Evolutionary conservation across 1,140 invertebrate genomes (phyloP).

Genomic region (Hermetia illucens): DNA sequence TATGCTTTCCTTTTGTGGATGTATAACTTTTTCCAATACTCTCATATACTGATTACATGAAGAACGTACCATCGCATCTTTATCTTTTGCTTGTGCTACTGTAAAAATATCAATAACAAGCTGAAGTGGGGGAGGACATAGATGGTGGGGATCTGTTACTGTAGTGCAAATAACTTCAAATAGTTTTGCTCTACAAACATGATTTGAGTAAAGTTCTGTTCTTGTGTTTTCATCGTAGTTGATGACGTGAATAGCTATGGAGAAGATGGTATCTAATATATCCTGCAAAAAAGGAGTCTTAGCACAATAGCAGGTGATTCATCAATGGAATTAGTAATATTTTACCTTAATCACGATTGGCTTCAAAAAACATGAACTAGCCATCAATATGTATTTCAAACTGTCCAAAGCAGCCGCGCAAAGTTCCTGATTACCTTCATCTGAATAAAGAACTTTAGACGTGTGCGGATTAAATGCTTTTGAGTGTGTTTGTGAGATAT

Average conservation of each 20-base stretch:
- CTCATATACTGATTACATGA: slow-evolving; percentile 3
- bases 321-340: not conserved
- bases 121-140: slow-evolving; percentile 9
- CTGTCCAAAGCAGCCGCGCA: slow-evolving; percentile 6
- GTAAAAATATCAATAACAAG: slow-evolving; percentile 2
- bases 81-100: slow-evolving; percentile 3
- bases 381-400: slow-evolving; percentile 3
- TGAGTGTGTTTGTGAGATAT: slow-evolving; percentile 6
- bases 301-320: not conserved
- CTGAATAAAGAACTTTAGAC: not conserved
- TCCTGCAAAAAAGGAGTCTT: not conserved
- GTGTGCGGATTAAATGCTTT: slow-evolving; percentile 2
- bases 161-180: slow-evolving; percentile 4
- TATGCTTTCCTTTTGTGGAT: slow-evolving; percentile 9
- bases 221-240: not conserved
- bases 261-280: not conserved
- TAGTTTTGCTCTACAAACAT: slow-evolving; percentile 5
- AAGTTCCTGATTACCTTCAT: slow-evolving; percentile 5
- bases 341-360: slow-evolving; percentile 3
- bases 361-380: slow-evolving; percentile 5
- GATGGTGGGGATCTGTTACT: slow-evolving; percentile 4
- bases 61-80: not conserved
- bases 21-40: slow-evolving; percentile 8
- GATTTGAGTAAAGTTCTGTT: slow-evolving; percentile 2
- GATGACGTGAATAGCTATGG: not conserved